phyloP scores from a whole-genome alignment of 2,113 vertebrate species.

The Sebastes schlegelii region DNA sequence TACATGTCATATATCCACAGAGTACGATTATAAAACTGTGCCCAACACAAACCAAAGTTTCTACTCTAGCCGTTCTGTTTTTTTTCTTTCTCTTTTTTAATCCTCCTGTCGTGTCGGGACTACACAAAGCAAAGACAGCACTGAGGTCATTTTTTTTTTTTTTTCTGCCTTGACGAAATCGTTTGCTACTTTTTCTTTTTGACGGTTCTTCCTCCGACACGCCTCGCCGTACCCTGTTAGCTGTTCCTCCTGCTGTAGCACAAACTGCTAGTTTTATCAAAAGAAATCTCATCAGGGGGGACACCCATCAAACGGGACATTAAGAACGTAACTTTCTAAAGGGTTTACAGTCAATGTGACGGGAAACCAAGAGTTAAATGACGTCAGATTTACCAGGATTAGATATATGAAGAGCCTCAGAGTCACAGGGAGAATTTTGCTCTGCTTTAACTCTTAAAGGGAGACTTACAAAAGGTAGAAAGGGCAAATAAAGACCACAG shows the following conservation, averaged over 20 bases:
- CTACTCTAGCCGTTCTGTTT: conserved; percentile 64
- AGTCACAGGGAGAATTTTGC: conserved; percentile 27
- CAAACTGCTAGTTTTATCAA: background rate
- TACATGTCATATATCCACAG: conserved; percentile 84
- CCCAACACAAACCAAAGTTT: conserved; percentile 73
- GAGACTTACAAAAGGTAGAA: conserved; percentile 73
- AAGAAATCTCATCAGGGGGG: background rate
- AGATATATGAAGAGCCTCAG: background rate
- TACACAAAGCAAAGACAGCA: conserved; percentile 65
- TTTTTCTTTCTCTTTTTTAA: conserved; percentile 25
- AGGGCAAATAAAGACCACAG: conserved; percentile 48
- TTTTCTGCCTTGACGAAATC: conserved; percentile 40
- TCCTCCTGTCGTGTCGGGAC: conserved; percentile 29
- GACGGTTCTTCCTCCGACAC: background rate
- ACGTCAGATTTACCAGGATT: conserved; percentile 26
- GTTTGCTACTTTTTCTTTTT: conserved; percentile 53
- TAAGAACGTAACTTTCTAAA: conserved; percentile 10
- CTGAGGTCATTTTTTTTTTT: conserved; percentile 59
- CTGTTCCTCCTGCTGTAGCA: conserved; percentile 32
- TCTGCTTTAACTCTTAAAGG: conserved; percentile 64
- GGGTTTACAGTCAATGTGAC: conserved; percentile 58
- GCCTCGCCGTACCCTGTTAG: conserved; percentile 48
- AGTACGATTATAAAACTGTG: conserved; percentile 81
- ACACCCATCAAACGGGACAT: conserved; percentile 17
- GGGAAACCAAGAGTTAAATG: conserved; percentile 33